These are phyloP conservation scores for Gymnoscopelus microlampas DNA, from an alignment of 2,797 vertebrate species.

Conservation along the genomic window DNA sequence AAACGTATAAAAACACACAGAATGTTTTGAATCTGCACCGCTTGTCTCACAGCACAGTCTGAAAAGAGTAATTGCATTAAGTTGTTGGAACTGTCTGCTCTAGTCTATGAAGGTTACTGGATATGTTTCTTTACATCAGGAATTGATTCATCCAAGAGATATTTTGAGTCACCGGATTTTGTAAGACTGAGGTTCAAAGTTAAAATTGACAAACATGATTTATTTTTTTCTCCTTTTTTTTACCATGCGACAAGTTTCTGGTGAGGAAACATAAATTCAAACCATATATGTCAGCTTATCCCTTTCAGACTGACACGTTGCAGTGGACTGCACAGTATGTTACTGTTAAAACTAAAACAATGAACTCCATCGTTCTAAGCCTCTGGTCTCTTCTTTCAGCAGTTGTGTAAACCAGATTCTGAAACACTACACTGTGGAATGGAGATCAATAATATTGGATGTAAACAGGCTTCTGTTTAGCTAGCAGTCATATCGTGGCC, in stretches of 20 bases:
- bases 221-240: constrained; percentile 6
- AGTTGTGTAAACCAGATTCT: constrained; percentile 2
- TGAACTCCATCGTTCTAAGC: constrained; percentile 38
- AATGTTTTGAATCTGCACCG: constrained; percentile 22
- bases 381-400: constrained; percentile 31
- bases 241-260: constrained; percentile 18
- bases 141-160: constrained; percentile 33
- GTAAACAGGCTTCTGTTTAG: constrained; percentile 22
- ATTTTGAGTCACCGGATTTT: too few relatives aligned
- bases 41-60: too few relatives aligned
- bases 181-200: too few relatives aligned
- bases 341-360: constrained; percentile 43
- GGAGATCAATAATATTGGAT: constrained; percentile 1
- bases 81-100: too few relatives aligned
- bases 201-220: too few relatives aligned
- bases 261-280: constrained; percentile 25
- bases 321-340: constrained; percentile 30
- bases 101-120: constrained; percentile 31
- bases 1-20: constrained; percentile 61
- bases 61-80: too few relatives aligned
- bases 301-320: constrained; percentile 23
- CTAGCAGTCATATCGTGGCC: constrained; percentile 49
- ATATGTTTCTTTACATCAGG: constrained; percentile 34
- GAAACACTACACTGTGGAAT: constrained; percentile 41
- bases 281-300: constrained; percentile 29